These are phyloP conservation scores for Sebastes glaucus DNA, from an alignment of 2,797 vertebrate genomes.

Conservation along the genomic window DNA sequence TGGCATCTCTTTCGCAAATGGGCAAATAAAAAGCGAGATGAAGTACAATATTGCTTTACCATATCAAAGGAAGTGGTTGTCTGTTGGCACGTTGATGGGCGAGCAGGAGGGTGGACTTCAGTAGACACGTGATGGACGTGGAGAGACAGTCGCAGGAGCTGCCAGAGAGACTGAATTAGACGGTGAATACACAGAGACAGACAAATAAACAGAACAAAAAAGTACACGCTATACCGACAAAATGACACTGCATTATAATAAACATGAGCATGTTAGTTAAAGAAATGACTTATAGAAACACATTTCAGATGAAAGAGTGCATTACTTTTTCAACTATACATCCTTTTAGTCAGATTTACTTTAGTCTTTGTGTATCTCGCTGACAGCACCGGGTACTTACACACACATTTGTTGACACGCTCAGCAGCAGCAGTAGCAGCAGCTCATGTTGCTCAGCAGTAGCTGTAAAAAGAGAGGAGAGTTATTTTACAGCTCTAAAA, in stretches of 20 bases:
- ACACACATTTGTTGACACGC: not conserved
- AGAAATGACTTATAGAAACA: conserved; percentile 18
- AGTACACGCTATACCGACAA: conserved; percentile 14
- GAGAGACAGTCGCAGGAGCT: conserved; percentile 18
- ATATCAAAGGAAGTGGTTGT: conserved; percentile 76
- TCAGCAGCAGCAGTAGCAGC: not conserved
- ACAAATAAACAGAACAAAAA: conserved; percentile 25
- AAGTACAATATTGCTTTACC: conserved; percentile 72
- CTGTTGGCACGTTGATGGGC: conserved; percentile 51
- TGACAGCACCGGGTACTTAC: not conserved
- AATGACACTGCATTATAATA: conserved; percentile 8
- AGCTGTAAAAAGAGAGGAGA: not conserved
- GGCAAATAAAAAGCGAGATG: conserved; percentile 72
- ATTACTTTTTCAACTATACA: not conserved
- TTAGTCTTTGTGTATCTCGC: not conserved
- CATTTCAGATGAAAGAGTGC: conserved; percentile 1
- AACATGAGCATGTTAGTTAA: not conserved
- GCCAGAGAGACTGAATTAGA: conserved; percentile 5
- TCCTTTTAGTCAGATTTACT: conserved; percentile 3
- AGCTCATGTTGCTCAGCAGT: not conserved
- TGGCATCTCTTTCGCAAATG: conserved; percentile 74
- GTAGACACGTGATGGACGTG: conserved; percentile 35
- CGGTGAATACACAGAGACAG: conserved; percentile 7
- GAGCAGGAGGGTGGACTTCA: conserved; percentile 47
- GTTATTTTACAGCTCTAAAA: not conserved